Conservation (phyloP, 2,113 vertebrate genomes). For the Antennarius striatus region DNA sequence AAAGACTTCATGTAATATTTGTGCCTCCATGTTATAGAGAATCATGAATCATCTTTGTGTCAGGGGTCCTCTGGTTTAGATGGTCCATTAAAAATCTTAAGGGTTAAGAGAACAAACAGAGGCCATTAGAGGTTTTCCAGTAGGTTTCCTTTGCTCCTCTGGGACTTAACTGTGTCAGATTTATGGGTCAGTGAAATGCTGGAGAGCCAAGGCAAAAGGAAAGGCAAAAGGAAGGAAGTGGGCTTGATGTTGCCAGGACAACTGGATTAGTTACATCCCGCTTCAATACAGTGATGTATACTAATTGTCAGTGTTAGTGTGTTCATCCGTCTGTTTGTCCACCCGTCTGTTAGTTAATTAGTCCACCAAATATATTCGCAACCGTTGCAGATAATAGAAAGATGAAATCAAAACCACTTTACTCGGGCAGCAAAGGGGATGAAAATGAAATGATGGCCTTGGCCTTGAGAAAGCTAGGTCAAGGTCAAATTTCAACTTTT, state of each 20-base stretch:
- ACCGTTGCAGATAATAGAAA: too few relatives aligned
- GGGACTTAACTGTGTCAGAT: slow-evolving; percentile 32
- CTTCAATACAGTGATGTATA: too few relatives aligned
- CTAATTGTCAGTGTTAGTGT: too few relatives aligned
- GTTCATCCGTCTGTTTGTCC: too few relatives aligned
- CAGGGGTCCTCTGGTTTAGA: slow-evolving; percentile 6
- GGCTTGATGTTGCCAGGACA: slow-evolving; percentile 47
- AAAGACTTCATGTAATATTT: not conserved
- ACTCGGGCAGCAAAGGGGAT: too few relatives aligned
- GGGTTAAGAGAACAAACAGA: slow-evolving; percentile 41
- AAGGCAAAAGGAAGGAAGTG: slow-evolving; percentile 13
- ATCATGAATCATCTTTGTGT: slow-evolving; percentile 9
- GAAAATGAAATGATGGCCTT: too few relatives aligned
- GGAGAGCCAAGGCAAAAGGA: slow-evolving; percentile 11
- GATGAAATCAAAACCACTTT: too few relatives aligned
- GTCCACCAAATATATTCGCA: too few relatives aligned
- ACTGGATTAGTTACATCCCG: slow-evolving; percentile 18
- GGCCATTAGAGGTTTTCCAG: slow-evolving; percentile 42
- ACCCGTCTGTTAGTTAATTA: too few relatives aligned
- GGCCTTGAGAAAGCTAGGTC: too few relatives aligned
- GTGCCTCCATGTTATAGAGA: not conserved
- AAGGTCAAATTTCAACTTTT: too few relatives aligned
- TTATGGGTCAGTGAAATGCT: slow-evolving; percentile 42
- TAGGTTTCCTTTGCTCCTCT: slow-evolving; percentile 31
- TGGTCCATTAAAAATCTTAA: slow-evolving; percentile 9